These are phyloP conservation scores for Leptinotarsa lineolata DNA, from an alignment of 1,140 invertebrate genomes.

Conservation along the genomic window DNA sequence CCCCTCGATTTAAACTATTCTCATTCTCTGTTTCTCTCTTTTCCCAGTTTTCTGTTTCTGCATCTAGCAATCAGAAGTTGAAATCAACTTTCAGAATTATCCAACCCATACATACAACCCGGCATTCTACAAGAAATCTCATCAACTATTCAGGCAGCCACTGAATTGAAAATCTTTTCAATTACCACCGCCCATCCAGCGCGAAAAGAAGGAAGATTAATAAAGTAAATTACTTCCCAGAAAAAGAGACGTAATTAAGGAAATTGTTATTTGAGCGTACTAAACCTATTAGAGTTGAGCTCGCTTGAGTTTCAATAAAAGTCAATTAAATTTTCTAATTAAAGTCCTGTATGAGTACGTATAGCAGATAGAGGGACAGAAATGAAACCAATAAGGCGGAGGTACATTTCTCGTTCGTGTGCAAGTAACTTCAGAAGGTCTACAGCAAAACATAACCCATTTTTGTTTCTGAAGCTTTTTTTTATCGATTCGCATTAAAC, in stretches of 20 bases:
- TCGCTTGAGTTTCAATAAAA: slow-evolving; percentile 38
- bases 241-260: slow-evolving; percentile 26
- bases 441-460: no score
- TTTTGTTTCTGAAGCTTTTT: no score
- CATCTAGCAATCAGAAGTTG: no score
- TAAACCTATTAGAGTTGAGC: slow-evolving; percentile 27
- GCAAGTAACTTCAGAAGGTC: no score
- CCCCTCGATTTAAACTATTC: no score
- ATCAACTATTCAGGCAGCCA: slow-evolving; percentile 11
- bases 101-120: not conserved
- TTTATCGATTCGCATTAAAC: no score
- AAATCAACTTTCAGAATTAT: no score
- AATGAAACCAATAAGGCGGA: not conserved
- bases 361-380: slow-evolving; percentile 14
- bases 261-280: slow-evolving; percentile 29
- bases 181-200: slow-evolving; percentile 8
- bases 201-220: slow-evolving; percentile 24
- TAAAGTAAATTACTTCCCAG: slow-evolving; percentile 21
- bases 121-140: slow-evolving; percentile 5
- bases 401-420: no score
- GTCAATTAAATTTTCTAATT: slow-evolving; percentile 56
- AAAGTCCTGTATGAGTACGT: slow-evolving; percentile 51
- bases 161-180: slow-evolving; percentile 22
- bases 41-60: no score
- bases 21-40: no score